These are phyloP conservation scores for Theocolax elegans DNA, from an alignment of 1,140 invertebrate genomes.

Conservation along the genomic window DNA sequence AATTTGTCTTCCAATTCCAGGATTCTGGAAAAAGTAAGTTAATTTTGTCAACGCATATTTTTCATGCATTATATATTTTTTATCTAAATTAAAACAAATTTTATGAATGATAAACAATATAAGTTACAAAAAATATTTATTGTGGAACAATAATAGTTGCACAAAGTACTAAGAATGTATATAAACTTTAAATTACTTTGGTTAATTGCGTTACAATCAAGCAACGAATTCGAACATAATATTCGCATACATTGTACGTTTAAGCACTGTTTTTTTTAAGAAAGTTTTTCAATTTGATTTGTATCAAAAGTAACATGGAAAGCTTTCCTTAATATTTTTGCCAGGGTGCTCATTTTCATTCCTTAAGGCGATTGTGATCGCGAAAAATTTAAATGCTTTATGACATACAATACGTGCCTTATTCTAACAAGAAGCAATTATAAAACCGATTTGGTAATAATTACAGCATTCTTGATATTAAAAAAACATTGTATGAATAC, in stretches of 20 bases:
- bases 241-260: slow-evolving; percentile 20
- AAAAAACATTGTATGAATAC: slow-evolving; percentile 37
- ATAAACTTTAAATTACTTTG: slow-evolving; percentile 37
- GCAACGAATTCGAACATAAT: slow-evolving; percentile 40
- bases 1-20: slow-evolving; percentile 47
- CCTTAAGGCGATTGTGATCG: slow-evolving; percentile 29
- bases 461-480: slow-evolving; percentile 38
- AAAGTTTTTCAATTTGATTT: slow-evolving; percentile 21
- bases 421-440: slow-evolving; percentile 44
- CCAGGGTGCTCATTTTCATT: slow-evolving; percentile 35
- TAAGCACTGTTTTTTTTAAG: slow-evolving; percentile 22
- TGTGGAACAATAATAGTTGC: slow-evolving; percentile 15
- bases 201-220: slow-evolving; percentile 36
- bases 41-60: slow-evolving; percentile 20
- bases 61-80: slow-evolving; percentile 19
- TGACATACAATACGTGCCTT: slow-evolving; percentile 39
- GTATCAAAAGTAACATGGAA: slow-evolving; percentile 10
- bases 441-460: slow-evolving; percentile 40
- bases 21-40: slow-evolving; percentile 31
- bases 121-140: slow-evolving; percentile 10
- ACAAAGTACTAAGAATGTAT: slow-evolving; percentile 26
- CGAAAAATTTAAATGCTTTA: slow-evolving; percentile 37
- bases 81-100: background rate
- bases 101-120: slow-evolving; percentile 8
- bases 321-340: slow-evolving; percentile 22